Percentiles rank a stretch among this genome's conserved stretches.
phyloP scores from a whole-genome alignment of 2,888 invertebrate genomes.

The Andricus quercusramuli region DNA sequence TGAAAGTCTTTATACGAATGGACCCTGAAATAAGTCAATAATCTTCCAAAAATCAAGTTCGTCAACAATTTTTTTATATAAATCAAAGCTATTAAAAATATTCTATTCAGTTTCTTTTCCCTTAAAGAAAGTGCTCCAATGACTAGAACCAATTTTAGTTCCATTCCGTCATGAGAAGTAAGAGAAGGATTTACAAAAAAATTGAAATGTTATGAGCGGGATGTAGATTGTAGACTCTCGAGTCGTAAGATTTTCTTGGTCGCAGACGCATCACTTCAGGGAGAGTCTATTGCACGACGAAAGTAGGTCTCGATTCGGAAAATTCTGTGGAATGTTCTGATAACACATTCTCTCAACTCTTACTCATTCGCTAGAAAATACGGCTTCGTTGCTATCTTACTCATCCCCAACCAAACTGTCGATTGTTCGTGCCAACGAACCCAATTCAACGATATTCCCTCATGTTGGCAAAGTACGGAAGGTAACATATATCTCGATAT shows the following conservation, averaged over 20 bases:
- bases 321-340: constrained; percentile 63
- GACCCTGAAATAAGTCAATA: too few relatives aligned
- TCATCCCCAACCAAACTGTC: constrained; percentile 35
- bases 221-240: not conserved
- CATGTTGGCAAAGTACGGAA: constrained; percentile 9
- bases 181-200: not conserved
- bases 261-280: constrained; percentile 40
- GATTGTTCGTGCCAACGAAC: constrained; percentile 32
- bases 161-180: not conserved
- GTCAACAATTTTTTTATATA: too few relatives aligned
- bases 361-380: constrained; percentile 53
- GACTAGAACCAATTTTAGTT: not conserved
- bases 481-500: not conserved
- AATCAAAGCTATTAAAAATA: too few relatives aligned
- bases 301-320: constrained; percentile 67
- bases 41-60: too few relatives aligned
- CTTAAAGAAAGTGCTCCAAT: not conserved
- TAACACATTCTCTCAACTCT: constrained; percentile 54
- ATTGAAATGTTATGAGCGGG: not conserved
- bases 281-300: constrained; percentile 56
- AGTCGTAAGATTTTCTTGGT: constrained; percentile 6
- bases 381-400: constrained; percentile 32
- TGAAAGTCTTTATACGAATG: too few relatives aligned
- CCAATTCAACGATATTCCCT: constrained; percentile 31
- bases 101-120: not conserved